Evolutionary conservation across 2,113 vertebrate genomes (phyloP), one percentile per base, ranked within the genome.

Genomic region (Pluvianellus socialis): DNA sequence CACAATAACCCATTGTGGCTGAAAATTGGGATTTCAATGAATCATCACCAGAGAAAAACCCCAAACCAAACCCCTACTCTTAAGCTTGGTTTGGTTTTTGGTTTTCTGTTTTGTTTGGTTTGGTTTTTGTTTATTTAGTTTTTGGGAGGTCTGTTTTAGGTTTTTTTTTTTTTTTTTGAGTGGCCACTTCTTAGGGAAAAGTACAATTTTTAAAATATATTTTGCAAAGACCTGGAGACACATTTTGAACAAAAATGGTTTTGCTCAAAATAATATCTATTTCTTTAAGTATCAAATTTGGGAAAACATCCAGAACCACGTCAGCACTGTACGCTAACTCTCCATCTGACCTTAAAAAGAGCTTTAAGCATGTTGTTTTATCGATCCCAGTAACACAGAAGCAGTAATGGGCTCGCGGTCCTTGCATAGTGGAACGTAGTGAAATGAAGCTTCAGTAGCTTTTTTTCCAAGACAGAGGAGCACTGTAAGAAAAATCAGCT

Each of bases 341-440:
- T 52, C 40, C 40, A 35, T 12, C 58, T 76, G 68, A 61, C 58
- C 22, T n/a, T 85, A 32, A 61, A 23, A 40, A n/a, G 9, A 8
- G 4, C 40, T 52, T n/a, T 17, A 21, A 70, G 9, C 2, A 0
- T 22, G 7, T 82, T 45, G n/a, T 86, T 94, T 86, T 53, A 55
- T 47, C 80, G 50, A 2, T 53, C 20, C 63, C 52, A 28, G 4
- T 52, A 45, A 32, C 33, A 32, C 59, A 6, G 47, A 49, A 73
- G 75, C 86, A 80, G 52, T 23, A 42, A 14, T 2, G 32, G 32
- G 27, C 58, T 86, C 75, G 6, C 13, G 2, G 73, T 47, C 75
- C 27, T 45, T 6, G 1, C 24, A 9, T 2, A 15, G 24, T 4
- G 65, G 2, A 2, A 3, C 0, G 0, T 0, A 47, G 8, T 1